Evolutionary conservation across 2,797 vertebrate genomes (phyloP), one percentile per base, ranked within the genome.

Genomic region (Tadarida brasiliensis): DNA sequence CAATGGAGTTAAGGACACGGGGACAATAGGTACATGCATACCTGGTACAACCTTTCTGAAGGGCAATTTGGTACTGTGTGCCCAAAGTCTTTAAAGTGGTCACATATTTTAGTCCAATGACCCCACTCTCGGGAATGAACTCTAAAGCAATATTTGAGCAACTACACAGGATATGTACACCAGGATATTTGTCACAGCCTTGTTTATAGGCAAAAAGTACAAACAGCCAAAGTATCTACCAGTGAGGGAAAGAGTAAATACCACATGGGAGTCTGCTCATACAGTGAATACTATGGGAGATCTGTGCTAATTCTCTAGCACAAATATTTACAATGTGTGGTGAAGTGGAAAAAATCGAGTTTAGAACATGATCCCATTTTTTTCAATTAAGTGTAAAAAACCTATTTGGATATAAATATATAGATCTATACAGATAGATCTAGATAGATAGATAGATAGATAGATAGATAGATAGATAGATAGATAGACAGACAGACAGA

Each of bases 31-130:
- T 57, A 28, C 39, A 4, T 22, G 5, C 5, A 1, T 0, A 24
- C 30, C 22, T 85, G 30, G 9, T 28, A 87, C 63, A 28, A 19
- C 7, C 39, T 84, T 94, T 74, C 87, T 76, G 16, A 91, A 74
- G 11, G 78, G n/a, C 65, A 86, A 19, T 35, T 67, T 57, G 28
- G 59, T 26, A 86, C 20, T 49, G 6, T 11, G 83, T 49, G 16
- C 59, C 59, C 90, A 71, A 93, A 82, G 49, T 33, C 33, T 94
- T 84, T 24, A 65, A 70, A 86, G 76, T 5, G 17, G 56, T 80
- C 70, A 22, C 3, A 11, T 63, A n/a, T 56, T 94, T 86, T 87
- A 35, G 54, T 71, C 39, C 65, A 87, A 51, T 59, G 76, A 90
- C 87, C 56, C 47, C 28, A 8, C 33, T 17, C 20, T 51, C 12